phyloP scores from a whole-genome alignment of 2,113 vertebrate species.

The Poecile atricapillus region DNA sequence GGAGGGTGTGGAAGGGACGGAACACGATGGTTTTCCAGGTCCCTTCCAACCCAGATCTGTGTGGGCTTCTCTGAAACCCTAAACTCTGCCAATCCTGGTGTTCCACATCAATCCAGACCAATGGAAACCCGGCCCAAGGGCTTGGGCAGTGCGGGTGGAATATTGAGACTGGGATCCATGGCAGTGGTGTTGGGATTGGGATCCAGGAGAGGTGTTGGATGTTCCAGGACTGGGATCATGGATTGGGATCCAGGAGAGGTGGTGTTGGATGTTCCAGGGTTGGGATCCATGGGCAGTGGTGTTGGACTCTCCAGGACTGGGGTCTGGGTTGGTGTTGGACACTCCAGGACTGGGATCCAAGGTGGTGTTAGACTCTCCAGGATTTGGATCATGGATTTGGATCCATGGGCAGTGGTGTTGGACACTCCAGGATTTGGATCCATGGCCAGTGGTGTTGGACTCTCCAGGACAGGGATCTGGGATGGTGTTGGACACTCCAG shows the following conservation, averaged over 20 bases:
- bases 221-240: neutral
- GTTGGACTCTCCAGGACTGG: rapidly evolving
- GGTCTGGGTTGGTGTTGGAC: neutral
- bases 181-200: neutral
- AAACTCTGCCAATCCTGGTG: neutral
- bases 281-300: neutral
- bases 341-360: neutral
- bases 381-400: neutral
- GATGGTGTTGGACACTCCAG: neutral
- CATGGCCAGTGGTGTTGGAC: rapidly evolving
- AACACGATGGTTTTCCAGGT: neutral
- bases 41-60: neutral
- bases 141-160: neutral
- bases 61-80: neutral
- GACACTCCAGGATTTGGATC: rapidly evolving
- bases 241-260: neutral
- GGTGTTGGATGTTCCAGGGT: rapidly evolving
- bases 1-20: neutral
- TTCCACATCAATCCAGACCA: neutral
- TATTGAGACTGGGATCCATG: rapidly evolving
- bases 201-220: too few relatives aligned
- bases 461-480: rapidly evolving
- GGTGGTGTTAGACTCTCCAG: too few relatives aligned
- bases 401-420: neutral
- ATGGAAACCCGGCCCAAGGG: neutral